Evolutionary conservation across 2,113 vertebrate genomes (phyloP).

Genomic region (Equus quagga): DNA sequence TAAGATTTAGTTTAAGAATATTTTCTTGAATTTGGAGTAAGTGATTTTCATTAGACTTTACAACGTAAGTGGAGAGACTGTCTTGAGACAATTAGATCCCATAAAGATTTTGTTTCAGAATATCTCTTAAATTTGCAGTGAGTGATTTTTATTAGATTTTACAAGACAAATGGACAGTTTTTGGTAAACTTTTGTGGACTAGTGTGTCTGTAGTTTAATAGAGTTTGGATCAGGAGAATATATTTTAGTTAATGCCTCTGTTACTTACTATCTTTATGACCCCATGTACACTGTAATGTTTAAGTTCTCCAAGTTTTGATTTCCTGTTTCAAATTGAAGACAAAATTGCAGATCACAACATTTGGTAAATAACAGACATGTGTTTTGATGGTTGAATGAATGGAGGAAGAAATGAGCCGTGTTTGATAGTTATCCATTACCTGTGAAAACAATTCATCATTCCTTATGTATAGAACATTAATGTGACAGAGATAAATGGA

Average conservation of each 20-base stretch:
- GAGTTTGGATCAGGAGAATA: neutral
- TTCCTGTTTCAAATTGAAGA: constrained; percentile 40
- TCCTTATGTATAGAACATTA: neutral
- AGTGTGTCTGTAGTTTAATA: neutral
- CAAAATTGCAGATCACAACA: neutral
- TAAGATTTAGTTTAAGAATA: neutral
- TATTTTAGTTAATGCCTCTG: neutral
- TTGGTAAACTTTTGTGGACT: neutral
- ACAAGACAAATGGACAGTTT: neutral
- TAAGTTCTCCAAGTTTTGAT: neutral
- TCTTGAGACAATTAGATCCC: neutral
- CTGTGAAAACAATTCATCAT: neutral
- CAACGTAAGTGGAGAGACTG: neutral
- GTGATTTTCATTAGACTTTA: neutral
- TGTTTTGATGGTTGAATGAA: neutral
- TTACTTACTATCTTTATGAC: neutral
- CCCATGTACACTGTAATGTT: neutral
- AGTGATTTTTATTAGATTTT: constrained; percentile 7
- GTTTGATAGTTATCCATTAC: constrained; percentile 10
- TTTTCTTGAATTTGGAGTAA: neutral
- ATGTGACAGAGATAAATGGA: neutral
- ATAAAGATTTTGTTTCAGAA: neutral
- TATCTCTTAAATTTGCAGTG: neutral
- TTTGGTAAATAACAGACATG: neutral
- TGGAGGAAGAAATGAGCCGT: neutral